Base-by-base conservation (phyloP, 2,797 vertebrate genomes). In the Pangasius djambal region DNA sequence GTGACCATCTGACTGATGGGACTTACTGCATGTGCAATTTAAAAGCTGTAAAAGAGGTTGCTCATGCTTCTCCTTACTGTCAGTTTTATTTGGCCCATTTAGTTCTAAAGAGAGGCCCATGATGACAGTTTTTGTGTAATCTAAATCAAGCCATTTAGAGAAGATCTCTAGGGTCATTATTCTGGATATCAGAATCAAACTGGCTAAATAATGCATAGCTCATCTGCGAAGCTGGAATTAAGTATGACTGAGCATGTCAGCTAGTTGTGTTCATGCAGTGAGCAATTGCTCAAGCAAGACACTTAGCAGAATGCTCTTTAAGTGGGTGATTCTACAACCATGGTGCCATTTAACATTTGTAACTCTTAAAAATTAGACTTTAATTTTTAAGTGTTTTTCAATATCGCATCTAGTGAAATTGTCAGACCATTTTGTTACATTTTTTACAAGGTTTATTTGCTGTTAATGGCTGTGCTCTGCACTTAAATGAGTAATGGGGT, bases 151-250 rank as follows among this genome's bases (percentile, higher is more conserved):
- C 44, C 22, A 15, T 83, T 83, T 83, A 40, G 79, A 61, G 20
- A 2, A 25, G 34, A 44, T 63, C 81, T 63, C 57, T 28, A n/a
- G 57, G 20, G 81, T 83, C 34, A 40, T 89, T 90, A 91, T 89
- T 55, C 61, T 83, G 85, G 77, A 69, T 84, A 72, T 77, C 28
- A 55, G 59, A 77, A 87, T 75, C 59, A 89, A 86, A 89, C 74
- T 25, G 12, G 31, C 37, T 86, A 77, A 86, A 89, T 89, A 84
- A 89, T 84, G 79, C 75, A 83, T 77, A 67, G 70, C 69, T 77
- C 57, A 82, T 89, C 79, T 89, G 88, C 86, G 88, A 86, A 69
- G 74, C 88, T 85, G 34, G 88, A 78, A 83, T 79, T 72, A 83
- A 63, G 12, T 44, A 63, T 44, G 81, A 83, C 44, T 8, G 65